Base-by-base conservation (phyloP, 1,140 invertebrate genomes). In the Pristionchus pacificus region DNA sequence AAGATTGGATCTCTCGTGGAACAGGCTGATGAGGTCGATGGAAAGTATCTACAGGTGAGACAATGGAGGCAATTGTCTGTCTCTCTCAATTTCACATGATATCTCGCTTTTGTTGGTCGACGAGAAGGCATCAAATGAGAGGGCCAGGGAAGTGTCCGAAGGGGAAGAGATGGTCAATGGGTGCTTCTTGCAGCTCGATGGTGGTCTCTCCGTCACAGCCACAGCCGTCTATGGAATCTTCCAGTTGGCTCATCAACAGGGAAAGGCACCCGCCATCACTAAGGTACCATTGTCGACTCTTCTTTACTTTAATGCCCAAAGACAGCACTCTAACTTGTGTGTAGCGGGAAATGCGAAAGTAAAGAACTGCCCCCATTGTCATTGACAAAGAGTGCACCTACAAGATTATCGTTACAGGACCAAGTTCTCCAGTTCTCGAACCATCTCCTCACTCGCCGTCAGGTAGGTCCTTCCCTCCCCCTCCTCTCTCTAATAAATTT, bases 21-120 rank as follows among this genome's bases (percentile, higher is more conserved):
- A 15, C 93, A 96, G 84, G 93, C 93, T 33, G 94, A 98, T 88
- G 93, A 97, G 88, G 90, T 95, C 28, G 91, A 96, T 86, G 90
- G 90, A 13, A 89, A 89, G 79, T 90, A 90, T 75, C 86, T 86
- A 71, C 86, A 87, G 78, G 85, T 86, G 74, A 10, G 38, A 49
- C 19, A 49, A 49, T 49, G 38, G 19, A 49, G 38, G 38, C 19
- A 49, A 6, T 49, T 49, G 19, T 49, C 19, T 10, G 38, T 10
- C 19, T 49, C 6, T 10, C 6, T 49, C n/a, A n/a, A n/a, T n/a
- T n/a, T n/a, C n/a, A n/a, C n/a, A n/a, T n/a, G n/a, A n/a, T n/a
- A n/a, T n/a, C n/a, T n/a, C n/a, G n/a, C n/a, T n/a, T n/a, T n/a
- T n/a, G n/a, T n/a, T n/a, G n/a, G n/a, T n/a, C n/a, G n/a, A n/a